phyloP scores from a whole-genome alignment of 2,797 vertebrate species.

The Cyclopterus lumpus region DNA sequence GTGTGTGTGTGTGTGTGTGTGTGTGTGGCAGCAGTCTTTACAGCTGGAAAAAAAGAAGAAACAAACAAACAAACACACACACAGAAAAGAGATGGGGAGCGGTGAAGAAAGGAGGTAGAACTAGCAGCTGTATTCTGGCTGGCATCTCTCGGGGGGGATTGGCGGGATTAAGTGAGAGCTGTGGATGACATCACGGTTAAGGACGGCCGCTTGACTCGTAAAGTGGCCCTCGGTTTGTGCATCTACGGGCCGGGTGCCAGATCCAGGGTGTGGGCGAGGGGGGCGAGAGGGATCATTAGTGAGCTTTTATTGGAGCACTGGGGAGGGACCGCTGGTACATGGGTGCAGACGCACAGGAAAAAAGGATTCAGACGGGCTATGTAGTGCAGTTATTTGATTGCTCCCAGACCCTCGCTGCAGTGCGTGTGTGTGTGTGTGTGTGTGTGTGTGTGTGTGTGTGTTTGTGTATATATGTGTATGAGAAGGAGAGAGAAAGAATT shows the following conservation, averaged over 20 bases:
- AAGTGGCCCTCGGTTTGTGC: conserved; percentile 76
- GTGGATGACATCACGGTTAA: conserved; percentile 79
- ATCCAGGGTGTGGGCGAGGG: conserved; percentile 70
- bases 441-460: conserved; percentile 15
- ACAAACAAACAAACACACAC: conserved; percentile 68
- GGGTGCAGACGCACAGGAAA: conserved; percentile 82
- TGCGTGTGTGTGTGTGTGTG: conserved; percentile 24
- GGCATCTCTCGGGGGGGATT: conserved; percentile 66
- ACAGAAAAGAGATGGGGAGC: conserved; percentile 31
- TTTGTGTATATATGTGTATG: conserved; percentile 1
- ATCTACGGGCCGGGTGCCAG: conserved; percentile 78
- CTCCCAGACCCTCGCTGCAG: conserved; percentile 78
- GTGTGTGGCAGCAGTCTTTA: conserved; percentile 45
- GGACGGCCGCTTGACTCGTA: conserved; percentile 71
- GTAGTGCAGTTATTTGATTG: conserved; percentile 80
- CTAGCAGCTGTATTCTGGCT: conserved; percentile 61
- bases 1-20: conserved; percentile 20
- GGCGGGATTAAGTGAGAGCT: conserved; percentile 74
- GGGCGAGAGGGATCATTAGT: conserved; percentile 80
- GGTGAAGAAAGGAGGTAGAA: conserved; percentile 35
- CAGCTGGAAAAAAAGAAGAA: conserved; percentile 47
- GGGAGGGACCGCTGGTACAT: conserved; percentile 78
- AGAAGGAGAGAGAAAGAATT: conserved; percentile 22
- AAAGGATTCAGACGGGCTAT: conserved; percentile 74
- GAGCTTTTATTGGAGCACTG: conserved; percentile 83